Conservation (phyloP, 2,797 vertebrate species). For the Anguilla anguilla region DNA sequence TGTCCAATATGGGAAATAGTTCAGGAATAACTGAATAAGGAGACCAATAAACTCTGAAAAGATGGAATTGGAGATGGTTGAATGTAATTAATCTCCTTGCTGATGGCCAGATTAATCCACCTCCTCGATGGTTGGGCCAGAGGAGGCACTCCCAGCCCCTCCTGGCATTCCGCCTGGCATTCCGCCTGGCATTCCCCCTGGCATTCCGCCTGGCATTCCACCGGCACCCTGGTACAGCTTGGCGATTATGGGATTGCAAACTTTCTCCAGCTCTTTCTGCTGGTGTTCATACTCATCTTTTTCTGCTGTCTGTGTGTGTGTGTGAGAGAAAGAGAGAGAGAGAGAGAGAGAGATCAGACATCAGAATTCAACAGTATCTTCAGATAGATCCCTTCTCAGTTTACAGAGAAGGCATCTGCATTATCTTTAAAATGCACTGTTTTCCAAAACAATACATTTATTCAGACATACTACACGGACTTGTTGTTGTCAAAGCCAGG, state of each 20-base stretch:
- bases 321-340: not conserved
- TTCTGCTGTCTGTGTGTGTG: constrained; percentile 69
- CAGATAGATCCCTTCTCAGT: not conserved
- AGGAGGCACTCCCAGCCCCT: constrained; percentile 63
- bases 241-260: constrained; percentile 78
- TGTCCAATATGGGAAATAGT: not conserved
- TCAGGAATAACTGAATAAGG: not conserved
- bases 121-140: constrained; percentile 80
- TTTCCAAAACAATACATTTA: not conserved
- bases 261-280: constrained; percentile 81
- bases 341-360: not conserved
- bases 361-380: not conserved
- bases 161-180: constrained; percentile 47
- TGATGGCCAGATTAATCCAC: constrained; percentile 64
- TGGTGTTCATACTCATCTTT: constrained; percentile 82
- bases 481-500: not conserved
- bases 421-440: not conserved
- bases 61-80: constrained; percentile 32
- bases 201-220: constrained; percentile 67
- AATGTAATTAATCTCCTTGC: not conserved
- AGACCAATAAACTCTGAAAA: not conserved
- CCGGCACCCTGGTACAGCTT: constrained; percentile 75
- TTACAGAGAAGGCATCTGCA: constrained; percentile 19
- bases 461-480: not conserved
- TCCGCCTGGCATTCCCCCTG: constrained; percentile 63